phyloP scores from a whole-genome alignment of 2,797 vertebrate species.

The Linurgus olivaceus region DNA sequence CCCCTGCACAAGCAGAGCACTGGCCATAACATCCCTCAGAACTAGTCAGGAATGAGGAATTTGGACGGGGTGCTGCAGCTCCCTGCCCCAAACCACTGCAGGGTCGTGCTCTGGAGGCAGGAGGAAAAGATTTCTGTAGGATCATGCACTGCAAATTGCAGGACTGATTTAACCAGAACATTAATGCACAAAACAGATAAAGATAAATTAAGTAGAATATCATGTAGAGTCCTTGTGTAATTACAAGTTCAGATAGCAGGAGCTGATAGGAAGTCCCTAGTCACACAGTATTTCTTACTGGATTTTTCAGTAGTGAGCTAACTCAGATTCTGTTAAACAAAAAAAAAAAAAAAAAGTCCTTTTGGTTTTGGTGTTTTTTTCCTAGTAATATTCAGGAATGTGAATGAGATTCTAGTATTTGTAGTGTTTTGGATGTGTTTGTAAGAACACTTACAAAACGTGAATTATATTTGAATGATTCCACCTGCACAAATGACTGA shows the following conservation, averaged over 20 bases:
- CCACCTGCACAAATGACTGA: neutral
- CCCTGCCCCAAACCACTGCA: neutral
- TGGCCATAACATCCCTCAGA: neutral
- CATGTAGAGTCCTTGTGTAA: neutral
- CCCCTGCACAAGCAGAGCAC: neutral
- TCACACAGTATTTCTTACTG: neutral
- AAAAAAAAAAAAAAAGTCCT: rapidly evolving
- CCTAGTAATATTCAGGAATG: neutral
- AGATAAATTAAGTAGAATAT: neutral
- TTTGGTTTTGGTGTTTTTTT: too few relatives aligned
- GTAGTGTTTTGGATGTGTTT: neutral
- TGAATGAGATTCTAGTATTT: neutral
- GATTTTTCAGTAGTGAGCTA: neutral
- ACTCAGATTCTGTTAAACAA: neutral
- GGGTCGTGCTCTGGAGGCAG: neutral
- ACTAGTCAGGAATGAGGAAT: neutral
- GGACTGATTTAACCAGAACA: neutral
- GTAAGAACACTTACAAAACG: neutral
- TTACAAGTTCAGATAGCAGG: neutral
- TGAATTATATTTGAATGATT: neutral
- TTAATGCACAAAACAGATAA: neutral
- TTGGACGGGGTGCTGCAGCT: neutral
- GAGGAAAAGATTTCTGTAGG: neutral
- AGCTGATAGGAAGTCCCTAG: neutral
- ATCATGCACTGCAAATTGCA: neutral